These are phyloP conservation scores for Macaca mulatta DNA, from an alignment of 2,113 vertebrate genomes.

Conservation along the genomic window DNA sequence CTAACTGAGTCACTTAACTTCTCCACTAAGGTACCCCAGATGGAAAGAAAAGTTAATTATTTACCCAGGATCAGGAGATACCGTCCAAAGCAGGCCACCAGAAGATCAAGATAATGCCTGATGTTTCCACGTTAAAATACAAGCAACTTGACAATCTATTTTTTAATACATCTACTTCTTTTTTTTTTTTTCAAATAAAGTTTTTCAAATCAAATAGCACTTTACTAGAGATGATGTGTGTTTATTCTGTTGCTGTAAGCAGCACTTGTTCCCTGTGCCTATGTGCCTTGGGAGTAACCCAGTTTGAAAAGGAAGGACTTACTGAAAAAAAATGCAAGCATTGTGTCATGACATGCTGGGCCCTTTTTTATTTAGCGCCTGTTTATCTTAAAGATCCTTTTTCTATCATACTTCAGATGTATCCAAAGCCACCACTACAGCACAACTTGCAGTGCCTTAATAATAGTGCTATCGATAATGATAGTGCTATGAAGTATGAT, in stretches of 20 bases:
- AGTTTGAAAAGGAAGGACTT: conserved; percentile 1
- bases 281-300: background rate
- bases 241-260: background rate
- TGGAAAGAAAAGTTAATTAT: background rate
- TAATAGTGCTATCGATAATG: background rate
- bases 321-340: background rate
- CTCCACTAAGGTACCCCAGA: background rate
- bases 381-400: background rate
- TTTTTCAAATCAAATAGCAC: background rate
- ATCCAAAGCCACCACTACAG: background rate
- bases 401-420: background rate
- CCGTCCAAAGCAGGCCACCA: background rate
- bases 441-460: background rate
- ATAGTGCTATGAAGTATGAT: background rate
- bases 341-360: background rate
- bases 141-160: background rate
- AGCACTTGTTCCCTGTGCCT: background rate
- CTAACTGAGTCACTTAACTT: background rate
- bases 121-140: background rate
- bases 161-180: background rate
- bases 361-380: background rate
- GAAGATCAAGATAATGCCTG: background rate
- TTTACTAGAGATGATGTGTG: background rate
- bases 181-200: background rate
- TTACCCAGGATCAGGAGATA: background rate